These are phyloP conservation scores for Drosophila eugracilis DNA, from an alignment of 1,140 invertebrate genomes.

Conservation along the genomic window DNA sequence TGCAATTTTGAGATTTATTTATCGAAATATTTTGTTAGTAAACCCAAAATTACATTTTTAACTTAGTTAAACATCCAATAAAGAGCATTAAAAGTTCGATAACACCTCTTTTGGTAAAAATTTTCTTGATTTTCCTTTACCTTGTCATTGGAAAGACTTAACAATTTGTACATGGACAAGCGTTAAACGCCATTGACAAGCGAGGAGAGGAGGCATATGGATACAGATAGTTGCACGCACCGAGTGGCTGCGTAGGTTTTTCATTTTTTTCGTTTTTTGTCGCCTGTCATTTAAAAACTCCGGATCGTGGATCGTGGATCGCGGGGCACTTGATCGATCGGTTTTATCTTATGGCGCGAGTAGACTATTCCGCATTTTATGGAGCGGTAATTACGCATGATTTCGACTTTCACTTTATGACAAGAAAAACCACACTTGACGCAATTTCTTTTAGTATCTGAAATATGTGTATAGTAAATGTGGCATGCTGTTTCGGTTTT, in stretches of 20 bases:
- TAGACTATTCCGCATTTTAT: slow-evolving; percentile 77
- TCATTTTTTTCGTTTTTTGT: slow-evolving; percentile 26
- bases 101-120: background rate
- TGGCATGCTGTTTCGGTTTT: slow-evolving; percentile 16
- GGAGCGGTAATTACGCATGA: slow-evolving; percentile 70
- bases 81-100: slow-evolving; percentile 4
- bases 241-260: slow-evolving; percentile 40
- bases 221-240: slow-evolving; percentile 38
- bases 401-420: slow-evolving; percentile 61
- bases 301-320: slow-evolving; percentile 29
- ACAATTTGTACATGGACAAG: slow-evolving; percentile 50
- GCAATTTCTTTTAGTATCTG: slow-evolving; percentile 56
- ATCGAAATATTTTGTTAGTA: no score
- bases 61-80: no score
- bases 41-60: background rate
- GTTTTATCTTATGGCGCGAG: slow-evolving; percentile 65
- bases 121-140: slow-evolving; percentile 1
- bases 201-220: background rate
- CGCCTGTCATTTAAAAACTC: slow-evolving; percentile 26
- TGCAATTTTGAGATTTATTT: no score
- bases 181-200: slow-evolving; percentile 51
- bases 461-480: slow-evolving; percentile 26
- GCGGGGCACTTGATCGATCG: slow-evolving; percentile 71
- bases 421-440: slow-evolving; percentile 65
- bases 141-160: slow-evolving; percentile 35